A percentile compares a stretch with the other conserved stretches of the same genome.
Conservation (phyloP, 92 coral and sea anemone species). For the Diadumene lineata region DNA sequence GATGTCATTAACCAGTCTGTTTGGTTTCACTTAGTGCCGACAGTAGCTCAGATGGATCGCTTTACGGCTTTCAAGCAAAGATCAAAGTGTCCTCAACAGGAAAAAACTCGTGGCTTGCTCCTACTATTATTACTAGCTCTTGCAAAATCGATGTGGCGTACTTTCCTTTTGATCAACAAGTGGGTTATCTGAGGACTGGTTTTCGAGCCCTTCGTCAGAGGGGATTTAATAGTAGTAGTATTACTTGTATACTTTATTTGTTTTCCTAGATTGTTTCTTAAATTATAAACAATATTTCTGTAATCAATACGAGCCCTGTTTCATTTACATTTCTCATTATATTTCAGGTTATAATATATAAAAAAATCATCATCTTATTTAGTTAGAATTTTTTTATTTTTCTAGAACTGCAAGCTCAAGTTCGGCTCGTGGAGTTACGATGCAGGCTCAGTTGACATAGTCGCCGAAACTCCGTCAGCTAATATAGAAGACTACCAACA, state of each 20-base stretch:
- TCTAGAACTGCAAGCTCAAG: slow-evolving; percentile 71
- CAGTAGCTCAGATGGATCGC: slow-evolving; percentile 77
- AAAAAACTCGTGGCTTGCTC: slow-evolving; percentile 84
- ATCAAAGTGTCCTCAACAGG: slow-evolving; percentile 69
- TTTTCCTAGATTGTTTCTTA: no score
- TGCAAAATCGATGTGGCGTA: slow-evolving; percentile 89
- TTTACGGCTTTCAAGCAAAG: slow-evolving; percentile 73
- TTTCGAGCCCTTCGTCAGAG: no score
- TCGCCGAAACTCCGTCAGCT: slow-evolving; percentile 53
- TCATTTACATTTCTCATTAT: no score
- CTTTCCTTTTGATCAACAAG: slow-evolving; percentile 95
- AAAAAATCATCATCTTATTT: no score
- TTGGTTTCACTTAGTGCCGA: slow-evolving; percentile 65
- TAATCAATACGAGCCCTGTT: no score
- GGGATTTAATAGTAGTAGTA: background rate
- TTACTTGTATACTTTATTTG: background rate
- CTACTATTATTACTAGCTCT: slow-evolving; percentile 81
- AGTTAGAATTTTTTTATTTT: no score
- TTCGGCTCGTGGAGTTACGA: slow-evolving; percentile 96
- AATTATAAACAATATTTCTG: no score
- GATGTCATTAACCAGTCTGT: background rate
- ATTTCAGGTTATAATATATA: no score
- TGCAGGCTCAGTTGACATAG: slow-evolving; percentile 75
- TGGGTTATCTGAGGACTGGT: slow-evolving; percentile 7
- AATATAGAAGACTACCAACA: slow-evolving; percentile 56